Conservation (phyloP, 2,797 vertebrate genomes). For the Alauda arvensis region DNA sequence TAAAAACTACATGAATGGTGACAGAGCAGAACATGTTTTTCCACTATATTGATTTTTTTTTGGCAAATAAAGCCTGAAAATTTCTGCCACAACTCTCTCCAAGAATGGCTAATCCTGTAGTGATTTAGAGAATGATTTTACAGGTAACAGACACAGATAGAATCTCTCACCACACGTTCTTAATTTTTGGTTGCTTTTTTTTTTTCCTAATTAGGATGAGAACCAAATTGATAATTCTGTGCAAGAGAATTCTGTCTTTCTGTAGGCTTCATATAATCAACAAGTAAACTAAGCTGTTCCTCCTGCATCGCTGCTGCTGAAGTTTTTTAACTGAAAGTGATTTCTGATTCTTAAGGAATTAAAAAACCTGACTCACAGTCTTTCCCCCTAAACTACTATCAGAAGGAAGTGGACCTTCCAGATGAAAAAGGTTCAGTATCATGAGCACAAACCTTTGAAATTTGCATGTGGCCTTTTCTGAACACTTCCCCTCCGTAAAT, state of each 20-base stretch:
- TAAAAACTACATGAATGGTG: background rate
- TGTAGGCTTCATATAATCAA: background rate
- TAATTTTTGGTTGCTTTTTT: background rate
- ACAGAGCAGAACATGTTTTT: background rate
- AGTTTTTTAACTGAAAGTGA: background rate
- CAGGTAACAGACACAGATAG: background rate
- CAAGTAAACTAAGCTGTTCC: background rate
- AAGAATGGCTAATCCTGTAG: background rate
- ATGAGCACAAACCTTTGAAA: background rate
- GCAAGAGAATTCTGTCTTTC: background rate
- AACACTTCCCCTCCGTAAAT: background rate
- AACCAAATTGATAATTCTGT: background rate
- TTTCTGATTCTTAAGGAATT: background rate
- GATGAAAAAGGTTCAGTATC: background rate
- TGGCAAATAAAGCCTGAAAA: background rate
- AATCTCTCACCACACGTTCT: background rate
- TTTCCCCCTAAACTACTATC: background rate
- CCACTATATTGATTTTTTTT: background rate
- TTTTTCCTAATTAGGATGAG: background rate
- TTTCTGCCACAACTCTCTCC: background rate
- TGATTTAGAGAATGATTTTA: background rate
- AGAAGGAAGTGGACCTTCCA: background rate
- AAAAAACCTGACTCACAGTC: background rate
- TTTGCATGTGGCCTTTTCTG: background rate
- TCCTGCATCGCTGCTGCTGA: background rate